These are phyloP conservation scores for Paraplagusia blochii DNA, from an alignment of 2,113 vertebrate genomes.

Conservation along the genomic window DNA sequence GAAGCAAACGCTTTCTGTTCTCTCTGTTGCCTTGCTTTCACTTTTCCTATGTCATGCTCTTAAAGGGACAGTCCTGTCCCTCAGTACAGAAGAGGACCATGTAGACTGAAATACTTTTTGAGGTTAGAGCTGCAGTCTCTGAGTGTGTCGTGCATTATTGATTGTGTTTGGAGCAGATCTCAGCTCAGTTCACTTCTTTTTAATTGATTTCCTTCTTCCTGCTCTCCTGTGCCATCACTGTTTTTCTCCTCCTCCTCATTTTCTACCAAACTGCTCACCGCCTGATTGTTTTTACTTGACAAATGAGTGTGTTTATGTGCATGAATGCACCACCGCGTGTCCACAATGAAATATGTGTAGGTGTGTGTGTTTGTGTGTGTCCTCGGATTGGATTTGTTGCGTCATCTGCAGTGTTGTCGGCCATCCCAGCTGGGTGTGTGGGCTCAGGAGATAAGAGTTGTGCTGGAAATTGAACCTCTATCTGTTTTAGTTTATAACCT, in stretches of 20 bases:
- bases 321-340: constrained; percentile 1
- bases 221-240: neutral
- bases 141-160: constrained; percentile 21
- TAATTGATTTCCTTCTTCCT: constrained; percentile 16
- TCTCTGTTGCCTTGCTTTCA: constrained; percentile 22
- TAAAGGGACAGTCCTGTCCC: constrained; percentile 34
- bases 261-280: constrained; percentile 21
- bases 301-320: constrained; percentile 6
- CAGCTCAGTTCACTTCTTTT: constrained; percentile 20
- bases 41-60: constrained; percentile 24
- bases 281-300: constrained; percentile 7
- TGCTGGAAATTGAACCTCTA: constrained; percentile 36
- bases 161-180: constrained; percentile 16
- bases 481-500: constrained; percentile 48
- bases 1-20: constrained; percentile 1
- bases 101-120: neutral
- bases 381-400: neutral
- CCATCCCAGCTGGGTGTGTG: constrained; percentile 22
- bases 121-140: neutral
- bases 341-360: constrained; percentile 2
- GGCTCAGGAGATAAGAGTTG: constrained; percentile 48
- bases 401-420: no score
- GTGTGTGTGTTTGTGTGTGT: constrained; percentile 3
- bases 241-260: constrained; percentile 21
- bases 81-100: no score